Conservation (phyloP, 2,888 invertebrate species). For the Watsonalla cultraria region DNA sequence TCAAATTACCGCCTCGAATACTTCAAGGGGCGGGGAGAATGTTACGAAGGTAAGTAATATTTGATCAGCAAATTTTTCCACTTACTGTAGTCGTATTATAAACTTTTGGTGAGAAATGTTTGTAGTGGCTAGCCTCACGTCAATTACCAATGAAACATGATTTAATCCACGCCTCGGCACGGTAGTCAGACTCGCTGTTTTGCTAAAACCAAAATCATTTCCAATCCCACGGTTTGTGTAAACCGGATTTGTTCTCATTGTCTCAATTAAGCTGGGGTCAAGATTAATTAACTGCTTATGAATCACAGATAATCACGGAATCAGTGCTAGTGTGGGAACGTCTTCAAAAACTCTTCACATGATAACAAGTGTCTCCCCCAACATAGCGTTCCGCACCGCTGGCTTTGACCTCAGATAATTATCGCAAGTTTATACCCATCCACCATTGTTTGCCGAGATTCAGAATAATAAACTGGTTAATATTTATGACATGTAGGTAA, state of each 20-base stretch:
- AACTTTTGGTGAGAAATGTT: not conserved
- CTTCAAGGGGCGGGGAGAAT: too few species aligned
- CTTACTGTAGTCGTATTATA: not conserved
- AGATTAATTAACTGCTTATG: slow-evolving; percentile 71
- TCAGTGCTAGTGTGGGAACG: slow-evolving; percentile 74
- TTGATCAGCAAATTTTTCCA: too few species aligned
- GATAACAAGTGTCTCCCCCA: slow-evolving; percentile 66
- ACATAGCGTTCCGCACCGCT: slow-evolving; percentile 69
- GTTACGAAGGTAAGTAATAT: too few species aligned
- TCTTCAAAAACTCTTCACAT: slow-evolving; percentile 76
- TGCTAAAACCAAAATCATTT: slow-evolving; percentile 29
- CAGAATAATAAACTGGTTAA: slow-evolving; percentile 44
- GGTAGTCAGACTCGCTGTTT: slow-evolving; percentile 6
- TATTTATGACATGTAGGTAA: slow-evolving; percentile 44
- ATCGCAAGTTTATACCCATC: slow-evolving; percentile 67
- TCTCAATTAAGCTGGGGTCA: slow-evolving; percentile 61
- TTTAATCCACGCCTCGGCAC: slow-evolving; percentile 6
- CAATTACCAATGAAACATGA: not conserved
- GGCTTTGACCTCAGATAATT: slow-evolving; percentile 70
- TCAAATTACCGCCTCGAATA: too few species aligned
- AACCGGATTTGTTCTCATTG: slow-evolving; percentile 41
- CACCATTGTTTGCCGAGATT: slow-evolving; percentile 70
- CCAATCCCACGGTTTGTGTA: slow-evolving; percentile 31
- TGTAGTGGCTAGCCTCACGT: not conserved
- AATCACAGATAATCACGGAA: slow-evolving; percentile 71